Conservation (phyloP, 2,113 vertebrate species). For the Glaucomys volans region DNA sequence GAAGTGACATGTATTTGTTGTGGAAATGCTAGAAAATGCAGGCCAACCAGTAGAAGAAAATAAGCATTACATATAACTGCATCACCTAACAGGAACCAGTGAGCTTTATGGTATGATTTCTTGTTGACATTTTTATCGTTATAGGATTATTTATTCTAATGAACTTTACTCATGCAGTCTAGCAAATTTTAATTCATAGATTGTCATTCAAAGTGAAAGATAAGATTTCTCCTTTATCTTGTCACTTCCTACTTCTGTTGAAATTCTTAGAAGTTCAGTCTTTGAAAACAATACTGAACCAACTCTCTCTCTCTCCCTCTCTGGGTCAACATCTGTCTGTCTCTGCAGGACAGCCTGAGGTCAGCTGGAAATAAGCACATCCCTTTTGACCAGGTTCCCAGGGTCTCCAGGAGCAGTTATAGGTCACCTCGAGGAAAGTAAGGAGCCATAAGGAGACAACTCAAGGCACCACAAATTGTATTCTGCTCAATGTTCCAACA, state of each 20-base stretch:
- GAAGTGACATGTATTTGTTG: background rate
- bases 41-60: background rate
- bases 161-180: background rate
- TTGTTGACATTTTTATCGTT: conserved; percentile 12
- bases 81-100: background rate
- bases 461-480: background rate
- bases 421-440: background rate
- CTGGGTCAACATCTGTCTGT: background rate
- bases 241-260: background rate
- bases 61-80: background rate
- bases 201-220: background rate
- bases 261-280: background rate
- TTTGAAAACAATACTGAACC: background rate
- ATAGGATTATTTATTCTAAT: background rate
- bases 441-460: background rate
- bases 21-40: background rate
- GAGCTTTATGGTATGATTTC: background rate
- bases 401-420: background rate
- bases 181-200: conserved; percentile 44
- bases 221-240: background rate
- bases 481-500: background rate
- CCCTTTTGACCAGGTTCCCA: background rate
- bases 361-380: background rate
- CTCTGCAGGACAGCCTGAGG: background rate
- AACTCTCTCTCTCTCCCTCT: background rate